These are phyloP conservation scores for Pygmarrhopalites habei DNA, from an alignment of 1,140 invertebrate genomes.

Conservation along the genomic window DNA sequence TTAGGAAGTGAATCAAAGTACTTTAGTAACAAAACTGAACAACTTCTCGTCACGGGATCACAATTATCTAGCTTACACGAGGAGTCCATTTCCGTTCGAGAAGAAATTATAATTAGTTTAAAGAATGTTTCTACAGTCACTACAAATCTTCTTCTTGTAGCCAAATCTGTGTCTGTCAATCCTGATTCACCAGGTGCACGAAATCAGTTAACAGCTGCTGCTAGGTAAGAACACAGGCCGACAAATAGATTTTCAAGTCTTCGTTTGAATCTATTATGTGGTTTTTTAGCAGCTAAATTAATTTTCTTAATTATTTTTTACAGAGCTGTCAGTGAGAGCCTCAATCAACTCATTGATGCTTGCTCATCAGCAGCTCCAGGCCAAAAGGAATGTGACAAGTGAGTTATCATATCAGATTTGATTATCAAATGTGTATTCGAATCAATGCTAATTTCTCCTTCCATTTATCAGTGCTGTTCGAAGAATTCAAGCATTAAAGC, in stretches of 20 bases:
- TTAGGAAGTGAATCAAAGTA: constrained; percentile 64
- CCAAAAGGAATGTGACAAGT: constrained; percentile 95
- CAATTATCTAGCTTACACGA: constrained; percentile 41
- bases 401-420: too few species aligned
- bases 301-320: constrained; percentile 11
- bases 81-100: constrained; percentile 60
- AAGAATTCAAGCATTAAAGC: constrained; percentile 76
- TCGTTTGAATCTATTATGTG: constrained; percentile 12
- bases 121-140: constrained; percentile 82
- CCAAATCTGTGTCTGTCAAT: constrained; percentile 82
- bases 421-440: too few species aligned
- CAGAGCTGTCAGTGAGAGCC: constrained; percentile 78
- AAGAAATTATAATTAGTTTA: constrained; percentile 73
- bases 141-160: constrained; percentile 74
- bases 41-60: constrained; percentile 30
- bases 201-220: constrained; percentile 77
- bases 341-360: constrained; percentile 79
- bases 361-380: constrained; percentile 75
- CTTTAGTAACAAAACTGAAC: constrained; percentile 53
- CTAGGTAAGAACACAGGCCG: constrained; percentile 54
- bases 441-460: too few species aligned
- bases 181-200: constrained; percentile 81
- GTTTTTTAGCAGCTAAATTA: constrained; percentile 12
- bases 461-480: too few species aligned
- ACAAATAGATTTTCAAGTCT: too few species aligned